These are phyloP conservation scores for Ips typographus DNA, from an alignment of 1,140 invertebrate genomes.

Conservation along the genomic window DNA sequence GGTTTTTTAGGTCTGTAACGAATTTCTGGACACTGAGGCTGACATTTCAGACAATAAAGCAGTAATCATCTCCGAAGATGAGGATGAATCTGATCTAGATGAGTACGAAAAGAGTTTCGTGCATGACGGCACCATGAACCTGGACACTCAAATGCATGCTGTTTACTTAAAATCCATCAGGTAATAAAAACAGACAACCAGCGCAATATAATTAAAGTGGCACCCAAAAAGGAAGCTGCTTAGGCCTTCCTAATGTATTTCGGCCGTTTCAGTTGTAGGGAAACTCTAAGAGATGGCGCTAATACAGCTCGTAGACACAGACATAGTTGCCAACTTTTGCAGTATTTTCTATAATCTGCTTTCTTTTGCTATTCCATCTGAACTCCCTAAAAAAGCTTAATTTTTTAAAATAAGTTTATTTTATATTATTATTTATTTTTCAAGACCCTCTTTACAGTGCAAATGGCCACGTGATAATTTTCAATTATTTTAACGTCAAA, in stretches of 20 bases:
- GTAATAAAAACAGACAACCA: conserved; percentile 18
- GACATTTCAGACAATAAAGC: conserved; percentile 41
- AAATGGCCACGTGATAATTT: too few relatives aligned
- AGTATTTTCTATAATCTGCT: too few relatives aligned
- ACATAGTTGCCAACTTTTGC: neutral
- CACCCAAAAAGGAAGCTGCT: too few relatives aligned
- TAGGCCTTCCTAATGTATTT: too few relatives aligned
- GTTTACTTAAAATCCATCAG: conserved; percentile 47
- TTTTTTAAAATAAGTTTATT: neutral
- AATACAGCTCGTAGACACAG: neutral
- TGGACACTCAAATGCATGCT: conserved; percentile 43
- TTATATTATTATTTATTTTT: too few relatives aligned
- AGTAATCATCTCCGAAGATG: conserved; percentile 39
- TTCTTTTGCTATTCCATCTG: too few relatives aligned
- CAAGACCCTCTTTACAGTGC: too few relatives aligned
- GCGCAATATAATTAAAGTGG: neutral
- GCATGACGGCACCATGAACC: conserved; percentile 42
- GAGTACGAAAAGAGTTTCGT: conserved; percentile 49
- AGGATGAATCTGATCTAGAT: conserved; percentile 38
- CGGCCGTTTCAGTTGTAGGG: too few relatives aligned
- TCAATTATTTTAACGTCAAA: too few relatives aligned
- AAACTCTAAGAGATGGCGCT: too few relatives aligned
- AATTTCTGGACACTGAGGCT: conserved; percentile 46
- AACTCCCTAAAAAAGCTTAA: neutral
- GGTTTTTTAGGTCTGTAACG: conserved; percentile 25